A percentile compares a stretch with the other conserved stretches of the same genome.
phyloP scores from a whole-genome alignment of 2,797 vertebrate genomes.

The Pangasius larnaudii region DNA sequence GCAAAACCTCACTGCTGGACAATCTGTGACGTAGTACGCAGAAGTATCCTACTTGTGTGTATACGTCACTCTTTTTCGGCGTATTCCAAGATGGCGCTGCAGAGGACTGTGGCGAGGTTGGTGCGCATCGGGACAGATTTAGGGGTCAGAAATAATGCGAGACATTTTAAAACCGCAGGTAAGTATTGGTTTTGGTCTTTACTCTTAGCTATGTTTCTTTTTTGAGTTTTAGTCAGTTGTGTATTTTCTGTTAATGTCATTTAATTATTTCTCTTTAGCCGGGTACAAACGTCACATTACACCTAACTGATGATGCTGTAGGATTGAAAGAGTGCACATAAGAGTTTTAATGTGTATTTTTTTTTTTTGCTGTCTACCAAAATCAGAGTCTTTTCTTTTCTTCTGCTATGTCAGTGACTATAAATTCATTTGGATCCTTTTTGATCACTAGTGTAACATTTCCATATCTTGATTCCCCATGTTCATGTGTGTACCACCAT shows the following conservation, averaged over 20 bases:
- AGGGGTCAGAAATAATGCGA: conserved; percentile 64
- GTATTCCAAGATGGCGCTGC: conserved; percentile 76
- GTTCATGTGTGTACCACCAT: not conserved
- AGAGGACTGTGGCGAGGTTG: conserved; percentile 35
- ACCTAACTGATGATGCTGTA: not conserved
- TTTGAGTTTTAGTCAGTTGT: not conserved
- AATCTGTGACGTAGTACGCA: conserved; percentile 14
- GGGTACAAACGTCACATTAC: not conserved
- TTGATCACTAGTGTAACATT: not conserved
- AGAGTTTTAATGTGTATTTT: not conserved
- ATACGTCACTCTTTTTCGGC: conserved; percentile 14
- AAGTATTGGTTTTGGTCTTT: not conserved
- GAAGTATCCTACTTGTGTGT: not conserved
- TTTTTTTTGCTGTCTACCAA: not conserved
- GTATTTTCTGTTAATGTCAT: not conserved
- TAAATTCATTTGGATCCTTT: not conserved
- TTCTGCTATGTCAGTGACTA: not conserved
- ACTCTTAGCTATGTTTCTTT: not conserved
- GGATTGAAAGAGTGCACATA: not conserved
- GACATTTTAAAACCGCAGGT: conserved; percentile 71
- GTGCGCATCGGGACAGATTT: conserved; percentile 61
- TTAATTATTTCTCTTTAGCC: not conserved
- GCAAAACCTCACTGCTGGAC: not conserved
- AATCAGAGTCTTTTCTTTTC: not conserved
- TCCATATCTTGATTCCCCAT: not conserved